Percentiles rank a stretch among this genome's conserved stretches.
Conservation (phyloP, 1,140 invertebrate genomes). For the Sarcophaga peregrina region DNA sequence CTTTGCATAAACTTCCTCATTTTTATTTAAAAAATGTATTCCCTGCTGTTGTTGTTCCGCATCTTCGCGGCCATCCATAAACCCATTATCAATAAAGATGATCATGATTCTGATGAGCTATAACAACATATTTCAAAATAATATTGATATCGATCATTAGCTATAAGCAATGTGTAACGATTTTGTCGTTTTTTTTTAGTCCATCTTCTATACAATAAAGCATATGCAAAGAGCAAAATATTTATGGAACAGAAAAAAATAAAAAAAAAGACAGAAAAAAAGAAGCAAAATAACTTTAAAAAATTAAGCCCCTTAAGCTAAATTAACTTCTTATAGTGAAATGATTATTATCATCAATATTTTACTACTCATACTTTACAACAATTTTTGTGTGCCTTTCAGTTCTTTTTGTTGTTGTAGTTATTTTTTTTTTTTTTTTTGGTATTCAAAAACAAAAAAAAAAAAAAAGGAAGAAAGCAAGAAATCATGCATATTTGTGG, state of each 20-base stretch:
- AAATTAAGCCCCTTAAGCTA: conserved; percentile 31
- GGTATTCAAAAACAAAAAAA: not conserved
- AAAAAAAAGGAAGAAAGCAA: too few relatives aligned
- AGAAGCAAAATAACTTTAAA: not conserved
- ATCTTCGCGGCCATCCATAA: not conserved
- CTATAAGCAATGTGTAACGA: conserved; percentile 41
- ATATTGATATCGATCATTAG: conserved; percentile 39
- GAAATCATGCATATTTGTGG: conserved; percentile 20
- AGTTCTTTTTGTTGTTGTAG: not conserved
- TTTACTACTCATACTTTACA: conserved; percentile 27
- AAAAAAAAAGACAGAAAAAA: not conserved
- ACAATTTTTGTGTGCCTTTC: not conserved
- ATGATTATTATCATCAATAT: conserved; percentile 35
- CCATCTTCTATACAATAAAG: not conserved
- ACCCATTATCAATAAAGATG: not conserved
- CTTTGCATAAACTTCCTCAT: conserved; percentile 12
- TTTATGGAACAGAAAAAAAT: not conserved
- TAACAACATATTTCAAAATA: conserved; percentile 40
- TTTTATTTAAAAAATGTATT: not conserved
- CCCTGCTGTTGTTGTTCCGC: not conserved
- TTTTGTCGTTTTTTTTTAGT: conserved; percentile 5
- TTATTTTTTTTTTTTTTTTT: too few relatives aligned
- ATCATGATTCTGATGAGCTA: conserved; percentile 20
- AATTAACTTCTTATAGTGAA: conserved; percentile 38
- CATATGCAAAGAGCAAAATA: not conserved